A percentile compares a stretch with the other conserved stretches of the same genome.
These are phyloP conservation scores for Typhlichthys subterraneus DNA, from an alignment of 2,797 vertebrate genomes.

Conservation along the genomic window DNA sequence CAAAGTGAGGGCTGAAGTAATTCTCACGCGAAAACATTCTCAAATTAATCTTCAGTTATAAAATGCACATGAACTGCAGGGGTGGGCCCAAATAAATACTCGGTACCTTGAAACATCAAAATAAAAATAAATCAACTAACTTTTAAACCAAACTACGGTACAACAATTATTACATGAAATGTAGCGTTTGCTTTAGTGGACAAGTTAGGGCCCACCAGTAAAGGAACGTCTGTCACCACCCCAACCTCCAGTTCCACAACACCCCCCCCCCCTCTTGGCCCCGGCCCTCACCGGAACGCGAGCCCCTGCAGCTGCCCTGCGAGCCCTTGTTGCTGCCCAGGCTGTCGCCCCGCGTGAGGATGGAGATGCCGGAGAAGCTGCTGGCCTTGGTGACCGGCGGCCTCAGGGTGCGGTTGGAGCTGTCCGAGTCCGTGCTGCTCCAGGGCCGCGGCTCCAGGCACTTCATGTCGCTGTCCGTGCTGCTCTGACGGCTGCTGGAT, in stretches of 20 bases:
- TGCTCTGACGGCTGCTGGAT: slow-evolving; percentile 96
- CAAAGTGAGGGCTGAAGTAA: not conserved
- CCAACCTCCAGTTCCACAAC: not conserved
- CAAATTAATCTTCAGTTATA: too few species aligned
- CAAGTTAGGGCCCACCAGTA: too few species aligned
- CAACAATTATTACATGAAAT: not conserved
- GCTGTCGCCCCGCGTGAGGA: slow-evolving; percentile 95
- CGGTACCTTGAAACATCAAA: not conserved
- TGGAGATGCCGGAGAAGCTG: slow-evolving; percentile 99
- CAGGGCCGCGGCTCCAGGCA: slow-evolving; percentile 95
- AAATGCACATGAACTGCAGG: too few species aligned
- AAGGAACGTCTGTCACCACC: too few species aligned
- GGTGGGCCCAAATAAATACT: not conserved
- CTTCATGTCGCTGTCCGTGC: slow-evolving; percentile 96
- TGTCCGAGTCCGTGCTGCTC: slow-evolving; percentile 98
- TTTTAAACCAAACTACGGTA: too few species aligned
- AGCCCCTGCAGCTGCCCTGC: slow-evolving; percentile 80
- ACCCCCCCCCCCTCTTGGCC: not conserved
- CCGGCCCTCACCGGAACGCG: slow-evolving; percentile 72
- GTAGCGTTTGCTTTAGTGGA: too few species aligned
- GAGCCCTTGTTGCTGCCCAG: slow-evolving; percentile 91
- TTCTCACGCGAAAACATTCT: not conserved
- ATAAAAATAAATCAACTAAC: too few species aligned
- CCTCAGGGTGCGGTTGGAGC: slow-evolving; percentile 88
- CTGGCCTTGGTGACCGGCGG: slow-evolving; percentile 98